Conservation (phyloP, 2,888 invertebrate species). For the Agrotis ipsilon region DNA sequence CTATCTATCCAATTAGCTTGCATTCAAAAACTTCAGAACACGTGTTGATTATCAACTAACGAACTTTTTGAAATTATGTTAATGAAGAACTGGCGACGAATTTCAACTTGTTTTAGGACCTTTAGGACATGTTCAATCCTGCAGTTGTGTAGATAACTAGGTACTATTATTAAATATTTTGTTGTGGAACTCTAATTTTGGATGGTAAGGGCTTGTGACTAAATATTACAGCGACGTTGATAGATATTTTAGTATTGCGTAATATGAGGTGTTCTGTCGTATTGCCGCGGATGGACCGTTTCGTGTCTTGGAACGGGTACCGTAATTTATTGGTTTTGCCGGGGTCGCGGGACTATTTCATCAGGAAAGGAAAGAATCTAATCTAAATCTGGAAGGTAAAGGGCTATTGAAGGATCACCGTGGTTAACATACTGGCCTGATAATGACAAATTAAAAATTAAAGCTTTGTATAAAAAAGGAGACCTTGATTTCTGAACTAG, state of each 20-base stretch:
- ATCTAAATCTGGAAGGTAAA: too few species aligned
- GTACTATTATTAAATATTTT: background rate
- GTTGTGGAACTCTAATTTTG: background rate
- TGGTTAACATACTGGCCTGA: too few species aligned
- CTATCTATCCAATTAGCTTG: background rate
- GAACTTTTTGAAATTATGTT: constrained; percentile 19
- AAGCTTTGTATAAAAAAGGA: too few species aligned
- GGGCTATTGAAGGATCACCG: too few species aligned
- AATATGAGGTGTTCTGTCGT: too few species aligned
- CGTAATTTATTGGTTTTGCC: background rate
- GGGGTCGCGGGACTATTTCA: too few species aligned
- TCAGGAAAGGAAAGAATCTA: too few species aligned
- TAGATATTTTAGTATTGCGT: background rate
- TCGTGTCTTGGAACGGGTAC: background rate
- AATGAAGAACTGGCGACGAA: background rate
- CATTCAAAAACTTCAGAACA: constrained; percentile 7
- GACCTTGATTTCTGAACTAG: too few species aligned
- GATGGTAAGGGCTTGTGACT: background rate
- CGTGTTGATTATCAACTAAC: background rate
- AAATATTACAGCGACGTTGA: background rate
- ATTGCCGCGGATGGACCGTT: background rate
- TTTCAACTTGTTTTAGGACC: background rate
- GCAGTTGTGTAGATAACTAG: background rate
- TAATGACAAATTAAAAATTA: too few species aligned
- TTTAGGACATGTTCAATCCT: background rate